Evolutionary conservation across 2,797 vertebrate genomes (phyloP), one percentile per base, ranked within the genome.

Genomic region (Pteronotus mesoamericanus): DNA sequence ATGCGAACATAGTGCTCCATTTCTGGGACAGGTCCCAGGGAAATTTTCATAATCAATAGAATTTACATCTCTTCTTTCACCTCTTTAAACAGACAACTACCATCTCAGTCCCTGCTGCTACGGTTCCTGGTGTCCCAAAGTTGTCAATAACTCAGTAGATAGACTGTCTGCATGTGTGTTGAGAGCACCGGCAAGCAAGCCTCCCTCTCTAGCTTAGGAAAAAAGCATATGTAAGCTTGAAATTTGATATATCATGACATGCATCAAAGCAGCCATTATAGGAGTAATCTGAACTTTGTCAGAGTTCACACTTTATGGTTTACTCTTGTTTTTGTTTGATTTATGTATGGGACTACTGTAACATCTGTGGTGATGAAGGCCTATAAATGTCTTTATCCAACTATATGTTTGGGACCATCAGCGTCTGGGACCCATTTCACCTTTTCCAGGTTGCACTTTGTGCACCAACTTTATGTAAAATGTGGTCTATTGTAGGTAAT

Each of bases 321-420:
- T 92, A 68, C 26, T 61, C 53, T 91, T 83, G 57, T 37, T 96
- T 86, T 37, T 42, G 32, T 79, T 59, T 92, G 83, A 87, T 89
- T 95, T 95, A 64, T 57, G 34, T 34, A 9, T 5, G 34, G 22
- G 64, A 22, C 24, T 77, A 24, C 29, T 15, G 0, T 74, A 66
- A 64, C n/a, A 64, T 68, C 74, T 78, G 46, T 0, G 42, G 77
- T 1, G 1, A 90, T 57, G 19, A 57, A 79, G 84, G 26, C 11
- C 12, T 44, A 2, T 29, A 48, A 37, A 69, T 29, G 9, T 79
- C 74, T 79, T 79, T 55, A 48, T 89, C 55, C 10, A 9, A 1
- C 2, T 66, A 1, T 29, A 26, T 26, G 55, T 68, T 85, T 24
- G 29, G 26, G 46, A 37, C 18, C 2, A 26, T 91, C 46, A 22